Conservation (phyloP, 2,797 vertebrate genomes). For the Dendrocincla tyrannina region DNA sequence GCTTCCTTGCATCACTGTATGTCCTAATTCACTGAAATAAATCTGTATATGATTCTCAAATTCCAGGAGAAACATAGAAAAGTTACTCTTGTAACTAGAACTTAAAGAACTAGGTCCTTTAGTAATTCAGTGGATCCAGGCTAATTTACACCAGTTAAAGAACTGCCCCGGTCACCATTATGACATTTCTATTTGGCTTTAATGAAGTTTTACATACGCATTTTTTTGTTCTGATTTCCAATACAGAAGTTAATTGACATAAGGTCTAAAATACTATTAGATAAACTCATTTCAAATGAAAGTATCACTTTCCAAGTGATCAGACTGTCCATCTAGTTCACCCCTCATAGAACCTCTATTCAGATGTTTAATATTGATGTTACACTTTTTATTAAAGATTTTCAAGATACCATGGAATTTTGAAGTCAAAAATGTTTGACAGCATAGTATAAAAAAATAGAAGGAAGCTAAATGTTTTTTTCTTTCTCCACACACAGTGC, state of each 20-base stretch:
- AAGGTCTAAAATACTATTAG: slow-evolving; percentile 57
- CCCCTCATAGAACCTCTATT: slow-evolving; percentile 54
- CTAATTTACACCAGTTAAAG: neutral
- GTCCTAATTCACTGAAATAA: slow-evolving; percentile 27
- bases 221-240: slow-evolving; percentile 60
- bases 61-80: neutral
- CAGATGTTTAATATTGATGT: slow-evolving; percentile 14
- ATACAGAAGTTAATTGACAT: slow-evolving; percentile 59
- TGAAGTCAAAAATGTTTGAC: neutral
- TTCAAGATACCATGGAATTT: neutral
- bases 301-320: slow-evolving; percentile 57
- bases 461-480: neutral
- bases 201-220: neutral
- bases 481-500: neutral
- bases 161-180: neutral
- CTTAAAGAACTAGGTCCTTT: neutral
- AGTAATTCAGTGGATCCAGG: neutral
- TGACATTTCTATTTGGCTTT: slow-evolving; percentile 53
- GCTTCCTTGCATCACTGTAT: neutral
- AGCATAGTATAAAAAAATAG: neutral
- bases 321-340: slow-evolving; percentile 54
- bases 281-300: slow-evolving; percentile 58
- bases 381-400: slow-evolving; percentile 43
- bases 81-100: slow-evolving; percentile 31
- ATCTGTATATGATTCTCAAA: neutral